Evolutionary conservation across 2,888 invertebrate genomes (phyloP).

Genomic region (Macropis europaea): DNA sequence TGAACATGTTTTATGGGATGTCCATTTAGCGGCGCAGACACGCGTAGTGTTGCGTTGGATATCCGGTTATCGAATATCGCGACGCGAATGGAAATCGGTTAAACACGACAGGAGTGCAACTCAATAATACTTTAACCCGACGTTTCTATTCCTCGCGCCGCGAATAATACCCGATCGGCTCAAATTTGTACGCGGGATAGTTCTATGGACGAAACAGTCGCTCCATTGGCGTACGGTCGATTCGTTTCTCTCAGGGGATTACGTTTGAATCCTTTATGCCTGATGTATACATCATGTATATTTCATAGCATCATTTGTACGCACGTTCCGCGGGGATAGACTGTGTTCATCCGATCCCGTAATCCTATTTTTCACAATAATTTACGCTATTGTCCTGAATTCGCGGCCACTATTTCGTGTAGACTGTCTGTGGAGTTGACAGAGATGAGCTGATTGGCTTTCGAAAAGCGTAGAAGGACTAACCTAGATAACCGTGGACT

Average conservation of each 20-base stretch:
- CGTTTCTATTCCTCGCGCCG: conserved; percentile 17
- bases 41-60: too few relatives aligned
- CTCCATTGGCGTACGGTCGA: conserved; percentile 7
- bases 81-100: conserved; percentile 35
- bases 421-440: too few relatives aligned
- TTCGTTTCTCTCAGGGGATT: not conserved
- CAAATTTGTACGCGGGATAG: conserved; percentile 27
- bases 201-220: conserved; percentile 18
- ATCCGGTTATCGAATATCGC: too few relatives aligned
- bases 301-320: not conserved
- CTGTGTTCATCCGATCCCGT: not conserved
- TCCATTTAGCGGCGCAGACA: too few relatives aligned
- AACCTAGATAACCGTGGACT: too few relatives aligned
- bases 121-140: conserved; percentile 30
- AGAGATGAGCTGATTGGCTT: too few relatives aligned
- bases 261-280: not conserved
- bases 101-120: conserved; percentile 37
- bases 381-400: not conserved
- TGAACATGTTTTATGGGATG: too few relatives aligned
- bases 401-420: not conserved
- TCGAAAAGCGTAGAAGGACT: too few relatives aligned
- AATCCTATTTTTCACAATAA: not conserved
- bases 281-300: not conserved
- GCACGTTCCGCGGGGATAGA: not conserved
- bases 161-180: conserved; percentile 20